These are phyloP conservation scores for Linnaemya tessellans DNA, from an alignment of 2,888 invertebrate species.

Conservation along the genomic window DNA sequence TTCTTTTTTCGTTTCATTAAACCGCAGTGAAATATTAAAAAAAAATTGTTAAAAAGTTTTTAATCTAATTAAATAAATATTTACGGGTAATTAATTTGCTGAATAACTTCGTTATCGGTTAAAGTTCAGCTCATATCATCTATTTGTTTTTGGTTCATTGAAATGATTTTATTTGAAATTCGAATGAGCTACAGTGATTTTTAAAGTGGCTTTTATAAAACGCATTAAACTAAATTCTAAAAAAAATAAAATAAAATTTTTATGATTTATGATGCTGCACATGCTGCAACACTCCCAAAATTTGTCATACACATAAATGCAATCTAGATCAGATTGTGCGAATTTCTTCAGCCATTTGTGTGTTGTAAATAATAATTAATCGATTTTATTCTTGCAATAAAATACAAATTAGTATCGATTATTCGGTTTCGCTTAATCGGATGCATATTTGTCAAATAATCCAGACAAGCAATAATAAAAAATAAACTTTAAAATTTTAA, in stretches of 20 bases:
- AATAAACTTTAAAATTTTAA: too few species aligned
- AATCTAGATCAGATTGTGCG: slow-evolving; percentile 13
- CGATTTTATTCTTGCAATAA: neutral
- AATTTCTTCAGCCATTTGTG: slow-evolving; percentile 21
- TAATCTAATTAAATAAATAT: neutral
- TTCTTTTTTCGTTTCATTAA: neutral
- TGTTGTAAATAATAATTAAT: slow-evolving; percentile 3
- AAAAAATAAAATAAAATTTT: neutral
- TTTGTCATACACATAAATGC: slow-evolving; percentile 32
- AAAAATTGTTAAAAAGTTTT: neutral
- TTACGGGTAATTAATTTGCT: neutral
- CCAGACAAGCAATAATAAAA: too few species aligned
- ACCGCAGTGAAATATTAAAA: neutral
- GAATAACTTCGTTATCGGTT: neutral
- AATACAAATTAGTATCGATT: too few species aligned
- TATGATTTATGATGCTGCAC: slow-evolving; percentile 59
- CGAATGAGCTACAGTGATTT: slow-evolving; percentile 27
- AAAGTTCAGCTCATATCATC: neutral
- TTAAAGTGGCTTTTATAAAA: slow-evolving; percentile 7
- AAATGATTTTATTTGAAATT: slow-evolving; percentile 1
- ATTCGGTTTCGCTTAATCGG: too few species aligned
- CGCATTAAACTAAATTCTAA: neutral
- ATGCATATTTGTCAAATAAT: too few species aligned
- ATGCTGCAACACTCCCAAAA: slow-evolving; percentile 31
- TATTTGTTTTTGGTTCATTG: neutral